These are phyloP conservation scores for Anisognathus igniventris DNA, from an alignment of 2,797 vertebrate genomes.

Conservation along the genomic window DNA sequence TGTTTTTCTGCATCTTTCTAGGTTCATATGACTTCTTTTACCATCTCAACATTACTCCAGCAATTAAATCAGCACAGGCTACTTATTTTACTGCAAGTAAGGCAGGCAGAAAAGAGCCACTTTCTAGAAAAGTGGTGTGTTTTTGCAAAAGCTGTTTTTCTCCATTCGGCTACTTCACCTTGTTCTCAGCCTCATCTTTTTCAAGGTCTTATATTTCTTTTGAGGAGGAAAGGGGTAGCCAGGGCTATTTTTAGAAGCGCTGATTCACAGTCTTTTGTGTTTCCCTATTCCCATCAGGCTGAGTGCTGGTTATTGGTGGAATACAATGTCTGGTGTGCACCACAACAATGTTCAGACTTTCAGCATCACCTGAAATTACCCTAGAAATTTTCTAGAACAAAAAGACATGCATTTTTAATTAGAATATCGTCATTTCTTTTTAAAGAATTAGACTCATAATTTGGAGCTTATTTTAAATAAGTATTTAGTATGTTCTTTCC, in stretches of 20 bases:
- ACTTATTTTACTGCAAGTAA: not conserved
- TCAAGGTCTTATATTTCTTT: not conserved
- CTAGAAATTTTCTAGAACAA: not conserved
- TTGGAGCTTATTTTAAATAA: not conserved
- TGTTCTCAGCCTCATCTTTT: not conserved
- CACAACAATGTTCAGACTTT: not conserved
- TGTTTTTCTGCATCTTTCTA: not conserved
- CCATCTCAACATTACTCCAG: not conserved
- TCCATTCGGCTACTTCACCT: not conserved
- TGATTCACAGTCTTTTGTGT: slow-evolving; percentile 9
- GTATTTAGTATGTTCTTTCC: not conserved
- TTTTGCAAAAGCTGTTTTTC: not conserved
- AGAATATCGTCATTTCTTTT: not conserved
- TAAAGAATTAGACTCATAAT: not conserved
- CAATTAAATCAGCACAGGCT: not conserved
- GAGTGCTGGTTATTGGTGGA: not conserved
- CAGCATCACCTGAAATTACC: not conserved
- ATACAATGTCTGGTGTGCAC: not conserved
- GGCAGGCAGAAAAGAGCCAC: not conserved
- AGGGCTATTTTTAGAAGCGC: not conserved
- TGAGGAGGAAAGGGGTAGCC: not conserved
- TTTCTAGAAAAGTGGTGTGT: not conserved
- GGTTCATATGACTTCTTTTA: not conserved
- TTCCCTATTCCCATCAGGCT: not conserved
- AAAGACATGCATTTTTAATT: not conserved